Evolutionary conservation across 2,113 vertebrate genomes (phyloP).

Genomic region (Rhinoderma darwinii): DNA sequence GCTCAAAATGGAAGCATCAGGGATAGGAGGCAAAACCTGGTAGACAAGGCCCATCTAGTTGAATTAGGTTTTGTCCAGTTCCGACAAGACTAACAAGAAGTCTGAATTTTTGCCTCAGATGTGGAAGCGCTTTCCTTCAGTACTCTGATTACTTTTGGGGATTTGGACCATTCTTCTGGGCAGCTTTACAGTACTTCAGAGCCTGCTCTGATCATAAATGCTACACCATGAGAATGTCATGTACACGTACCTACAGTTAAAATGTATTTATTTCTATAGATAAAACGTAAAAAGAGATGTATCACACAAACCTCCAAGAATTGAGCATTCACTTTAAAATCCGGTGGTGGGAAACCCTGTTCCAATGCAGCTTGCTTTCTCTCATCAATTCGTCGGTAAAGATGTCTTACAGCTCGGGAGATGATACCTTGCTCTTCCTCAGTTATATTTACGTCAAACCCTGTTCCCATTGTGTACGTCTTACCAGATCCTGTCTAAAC

Average conservation of each 20-base stretch:
- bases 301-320: slow-evolving; percentile 88
- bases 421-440: slow-evolving; percentile 96
- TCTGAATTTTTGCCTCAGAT: no score
- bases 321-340: slow-evolving; percentile 98
- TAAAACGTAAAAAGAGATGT: background rate
- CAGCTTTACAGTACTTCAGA: no score
- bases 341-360: slow-evolving; percentile 87
- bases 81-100: no score
- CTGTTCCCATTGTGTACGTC: slow-evolving; percentile 98
- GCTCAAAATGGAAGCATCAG: background rate
- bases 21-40: no score
- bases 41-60: no score
- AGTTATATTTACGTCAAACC: slow-evolving; percentile 90
- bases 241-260: no score
- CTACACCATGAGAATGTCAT: no score
- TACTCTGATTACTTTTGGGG: no score
- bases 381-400: slow-evolving; percentile 92
- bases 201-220: no score
- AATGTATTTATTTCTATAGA: background rate
- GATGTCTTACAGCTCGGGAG: slow-evolving; percentile 89
- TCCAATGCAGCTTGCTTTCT: slow-evolving; percentile 82
- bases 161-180: no score
- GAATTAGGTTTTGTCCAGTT: no score
- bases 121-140: no score
- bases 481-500: slow-evolving; percentile 95